These are phyloP conservation scores for Eublepharis macularius DNA, from an alignment of 2,113 vertebrate genomes.

Conservation along the genomic window DNA sequence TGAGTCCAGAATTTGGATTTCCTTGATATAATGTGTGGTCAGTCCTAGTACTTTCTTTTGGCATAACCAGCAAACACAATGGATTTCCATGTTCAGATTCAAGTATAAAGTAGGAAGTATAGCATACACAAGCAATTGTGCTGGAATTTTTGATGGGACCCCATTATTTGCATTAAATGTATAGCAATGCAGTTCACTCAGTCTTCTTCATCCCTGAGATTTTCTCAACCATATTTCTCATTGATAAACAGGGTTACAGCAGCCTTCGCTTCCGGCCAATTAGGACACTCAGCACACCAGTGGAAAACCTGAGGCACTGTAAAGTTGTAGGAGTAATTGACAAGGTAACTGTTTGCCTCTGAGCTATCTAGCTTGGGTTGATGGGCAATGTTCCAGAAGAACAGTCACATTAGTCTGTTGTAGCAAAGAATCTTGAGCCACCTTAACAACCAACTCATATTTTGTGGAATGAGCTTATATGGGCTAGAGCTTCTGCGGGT, in stretches of 20 bases:
- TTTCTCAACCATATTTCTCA: neutral
- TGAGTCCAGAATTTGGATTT: neutral
- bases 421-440: neutral
- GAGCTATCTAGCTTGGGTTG: neutral
- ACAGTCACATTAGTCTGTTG: neutral
- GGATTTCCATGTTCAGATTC: neutral
- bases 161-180: neutral
- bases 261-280: slow-evolving; percentile 95
- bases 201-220: neutral
- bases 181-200: neutral
- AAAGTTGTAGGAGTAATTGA: slow-evolving; percentile 90
- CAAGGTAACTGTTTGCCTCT: slow-evolving; percentile 80
- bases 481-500: neutral
- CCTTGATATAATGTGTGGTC: too few relatives aligned
- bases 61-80: neutral
- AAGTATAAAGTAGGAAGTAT: neutral
- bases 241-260: slow-evolving; percentile 87
- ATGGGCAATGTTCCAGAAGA: neutral
- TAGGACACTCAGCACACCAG: slow-evolving; percentile 89
- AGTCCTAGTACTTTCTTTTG: neutral
- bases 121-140: neutral
- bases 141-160: neutral
- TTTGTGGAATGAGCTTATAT: neutral
- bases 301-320: slow-evolving; percentile 92
- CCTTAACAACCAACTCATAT: neutral